Conservation (phyloP, 2,113 vertebrate genomes). For the Nestor notabilis region DNA sequence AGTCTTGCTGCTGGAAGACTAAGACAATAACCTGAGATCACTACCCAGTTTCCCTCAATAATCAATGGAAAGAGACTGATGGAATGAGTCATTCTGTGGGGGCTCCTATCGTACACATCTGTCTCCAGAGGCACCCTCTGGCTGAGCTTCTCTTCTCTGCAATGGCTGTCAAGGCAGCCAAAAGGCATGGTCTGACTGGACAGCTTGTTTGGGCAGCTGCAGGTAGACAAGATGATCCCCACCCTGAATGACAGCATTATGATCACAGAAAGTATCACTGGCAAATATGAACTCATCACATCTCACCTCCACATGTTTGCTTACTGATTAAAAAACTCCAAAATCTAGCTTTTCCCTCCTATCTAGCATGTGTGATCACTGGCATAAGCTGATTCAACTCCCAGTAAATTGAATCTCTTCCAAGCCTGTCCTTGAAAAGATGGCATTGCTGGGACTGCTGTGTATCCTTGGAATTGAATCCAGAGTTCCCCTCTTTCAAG, state of each 20-base stretch:
- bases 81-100: neutral
- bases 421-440: neutral
- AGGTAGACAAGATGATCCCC: neutral
- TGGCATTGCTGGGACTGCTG: neutral
- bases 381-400: neutral
- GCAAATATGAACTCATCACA: neutral
- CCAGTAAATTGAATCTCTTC: neutral
- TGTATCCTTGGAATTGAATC: neutral
- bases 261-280: neutral
- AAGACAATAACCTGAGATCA: neutral
- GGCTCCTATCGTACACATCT: neutral
- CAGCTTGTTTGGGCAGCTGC: slow-evolving; percentile 1
- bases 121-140: neutral
- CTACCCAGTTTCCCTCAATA: neutral
- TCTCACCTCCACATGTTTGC: neutral
- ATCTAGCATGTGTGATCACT: neutral
- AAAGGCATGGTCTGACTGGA: neutral
- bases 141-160: neutral
- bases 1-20: neutral
- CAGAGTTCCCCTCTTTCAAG: neutral
- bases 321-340: neutral
- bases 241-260: neutral
- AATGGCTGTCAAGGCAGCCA: neutral
- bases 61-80: neutral
- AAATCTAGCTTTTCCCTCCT: neutral